phyloP scores from a whole-genome alignment of 2,797 vertebrate genomes.

The Melanotaenia pygmaea region DNA sequence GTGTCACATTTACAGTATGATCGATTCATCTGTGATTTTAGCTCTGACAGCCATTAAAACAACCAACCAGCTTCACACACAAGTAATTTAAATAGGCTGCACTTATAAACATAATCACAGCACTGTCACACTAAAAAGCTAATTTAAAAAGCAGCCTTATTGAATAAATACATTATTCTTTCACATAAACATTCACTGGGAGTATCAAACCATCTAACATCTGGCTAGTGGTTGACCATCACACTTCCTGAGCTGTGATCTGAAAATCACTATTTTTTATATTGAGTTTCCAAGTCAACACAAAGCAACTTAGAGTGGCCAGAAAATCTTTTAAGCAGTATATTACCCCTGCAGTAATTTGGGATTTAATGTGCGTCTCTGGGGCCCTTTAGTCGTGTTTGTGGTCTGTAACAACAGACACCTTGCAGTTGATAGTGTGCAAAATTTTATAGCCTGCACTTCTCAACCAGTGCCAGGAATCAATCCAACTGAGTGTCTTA shows the following conservation, averaged over 20 bases:
- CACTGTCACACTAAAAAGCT: neutral
- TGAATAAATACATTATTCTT: neutral
- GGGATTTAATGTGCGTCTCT: conserved; percentile 54
- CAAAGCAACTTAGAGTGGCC: conserved; percentile 36
- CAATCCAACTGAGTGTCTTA: conserved; percentile 38
- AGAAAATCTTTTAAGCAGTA: conserved; percentile 32
- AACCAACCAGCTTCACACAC: conserved; percentile 26
- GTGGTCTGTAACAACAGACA: conserved; percentile 56
- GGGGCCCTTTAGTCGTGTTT: conserved; percentile 51
- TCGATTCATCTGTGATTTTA: conserved; percentile 13
- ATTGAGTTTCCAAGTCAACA: conserved; percentile 34
- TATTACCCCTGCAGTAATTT: conserved; percentile 56
- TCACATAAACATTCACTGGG: neutral
- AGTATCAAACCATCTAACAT: neutral
- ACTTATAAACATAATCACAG: neutral
- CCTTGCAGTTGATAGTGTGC: conserved; percentile 39
- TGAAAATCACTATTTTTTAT: conserved; percentile 27
- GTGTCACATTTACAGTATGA: conserved; percentile 21
- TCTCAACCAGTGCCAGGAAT: conserved; percentile 37
- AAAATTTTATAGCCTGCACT: conserved; percentile 36
- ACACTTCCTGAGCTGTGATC: neutral
- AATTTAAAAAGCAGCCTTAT: neutral
- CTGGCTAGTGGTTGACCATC: neutral
- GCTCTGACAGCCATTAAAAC: conserved; percentile 5
- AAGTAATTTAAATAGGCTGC: conserved; percentile 26